Conservation (phyloP, 1,140 invertebrate species). For the Cheumatopsyche charites region DNA sequence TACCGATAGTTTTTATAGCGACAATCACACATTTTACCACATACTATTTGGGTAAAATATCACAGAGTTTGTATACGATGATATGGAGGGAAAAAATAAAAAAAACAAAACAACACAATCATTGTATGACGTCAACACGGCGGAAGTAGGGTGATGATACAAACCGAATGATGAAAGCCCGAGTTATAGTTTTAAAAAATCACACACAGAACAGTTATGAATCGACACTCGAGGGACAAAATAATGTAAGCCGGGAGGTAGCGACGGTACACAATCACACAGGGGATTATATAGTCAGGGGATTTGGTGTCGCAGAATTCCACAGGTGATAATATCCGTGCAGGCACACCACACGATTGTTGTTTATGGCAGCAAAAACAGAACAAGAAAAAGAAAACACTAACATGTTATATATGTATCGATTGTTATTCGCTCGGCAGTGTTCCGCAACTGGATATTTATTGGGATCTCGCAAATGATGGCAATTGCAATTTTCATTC, state of each 20-base stretch:
- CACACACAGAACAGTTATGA: conserved; percentile 25
- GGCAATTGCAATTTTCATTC: no score
- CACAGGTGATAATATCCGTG: conserved; percentile 23
- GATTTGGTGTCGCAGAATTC: conserved; percentile 12
- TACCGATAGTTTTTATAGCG: conserved; percentile 98
- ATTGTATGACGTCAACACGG: conserved; percentile 13
- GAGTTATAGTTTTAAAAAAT: conserved; percentile 8
- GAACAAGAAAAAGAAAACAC: conserved; percentile 34
- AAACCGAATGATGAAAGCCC: conserved; percentile 12
- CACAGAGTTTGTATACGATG: conserved; percentile 1
- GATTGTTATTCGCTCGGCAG: no score
- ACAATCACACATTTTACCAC: conserved; percentile 99
- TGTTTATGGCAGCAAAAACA: conserved; percentile 26
- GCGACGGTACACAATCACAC: conserved; percentile 2
- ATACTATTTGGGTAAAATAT: conserved; percentile 72
- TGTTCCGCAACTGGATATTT: no score
- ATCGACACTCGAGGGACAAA: conserved; percentile 33
- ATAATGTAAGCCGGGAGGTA: conserved; percentile 7
- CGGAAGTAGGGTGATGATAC: neutral
- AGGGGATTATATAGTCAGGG: neutral
- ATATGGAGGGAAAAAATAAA: conserved; percentile 7
- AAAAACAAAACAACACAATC: conserved; percentile 14
- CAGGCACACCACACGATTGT: conserved; percentile 27
- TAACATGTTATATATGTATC: conserved; percentile 27
- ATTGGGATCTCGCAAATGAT: no score